phyloP scores from a whole-genome alignment of 2,888 invertebrate species.

The Coenonympha arcania region DNA sequence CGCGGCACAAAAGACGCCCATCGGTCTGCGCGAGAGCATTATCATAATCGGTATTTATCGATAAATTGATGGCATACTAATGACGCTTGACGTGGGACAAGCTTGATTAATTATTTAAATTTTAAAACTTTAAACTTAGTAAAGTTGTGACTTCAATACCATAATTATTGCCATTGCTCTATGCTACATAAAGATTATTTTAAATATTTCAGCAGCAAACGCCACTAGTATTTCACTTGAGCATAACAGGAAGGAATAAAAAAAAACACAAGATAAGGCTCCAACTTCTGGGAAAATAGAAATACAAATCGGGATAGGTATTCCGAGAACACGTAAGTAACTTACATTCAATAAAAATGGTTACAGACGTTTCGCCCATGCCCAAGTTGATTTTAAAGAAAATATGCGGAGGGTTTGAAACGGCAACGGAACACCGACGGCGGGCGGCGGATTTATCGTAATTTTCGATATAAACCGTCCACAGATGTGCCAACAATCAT shows the following conservation, averaged over 20 bases:
- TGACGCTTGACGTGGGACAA: background rate
- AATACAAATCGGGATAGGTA: background rate
- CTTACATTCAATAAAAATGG: slow-evolving; percentile 6
- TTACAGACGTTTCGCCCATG: slow-evolving; percentile 27
- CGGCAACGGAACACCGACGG: slow-evolving; percentile 32
- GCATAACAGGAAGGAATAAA: background rate
- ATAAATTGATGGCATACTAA: slow-evolving; percentile 14
- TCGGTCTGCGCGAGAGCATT: slow-evolving; percentile 42
- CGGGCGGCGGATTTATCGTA: slow-evolving; percentile 60
- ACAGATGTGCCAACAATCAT: background rate
- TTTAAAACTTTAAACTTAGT: too few species aligned
- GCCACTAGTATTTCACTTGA: background rate
- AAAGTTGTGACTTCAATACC: too few species aligned
- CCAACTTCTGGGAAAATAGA: slow-evolving; percentile 1
- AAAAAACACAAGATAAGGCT: too few species aligned
- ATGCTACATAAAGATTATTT: too few species aligned
- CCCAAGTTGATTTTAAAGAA: slow-evolving; percentile 35
- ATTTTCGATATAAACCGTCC: slow-evolving; percentile 44
- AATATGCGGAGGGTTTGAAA: slow-evolving; percentile 54
- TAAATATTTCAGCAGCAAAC: too few species aligned
- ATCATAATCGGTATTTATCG: slow-evolving; percentile 20
- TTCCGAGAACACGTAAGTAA: slow-evolving; percentile 1
- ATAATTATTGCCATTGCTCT: too few species aligned
- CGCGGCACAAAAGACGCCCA: slow-evolving; percentile 42
- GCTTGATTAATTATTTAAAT: too few species aligned